Evolutionary conservation across 2,797 vertebrate species (phyloP).

Genomic region (Sylvia borin): DNA sequence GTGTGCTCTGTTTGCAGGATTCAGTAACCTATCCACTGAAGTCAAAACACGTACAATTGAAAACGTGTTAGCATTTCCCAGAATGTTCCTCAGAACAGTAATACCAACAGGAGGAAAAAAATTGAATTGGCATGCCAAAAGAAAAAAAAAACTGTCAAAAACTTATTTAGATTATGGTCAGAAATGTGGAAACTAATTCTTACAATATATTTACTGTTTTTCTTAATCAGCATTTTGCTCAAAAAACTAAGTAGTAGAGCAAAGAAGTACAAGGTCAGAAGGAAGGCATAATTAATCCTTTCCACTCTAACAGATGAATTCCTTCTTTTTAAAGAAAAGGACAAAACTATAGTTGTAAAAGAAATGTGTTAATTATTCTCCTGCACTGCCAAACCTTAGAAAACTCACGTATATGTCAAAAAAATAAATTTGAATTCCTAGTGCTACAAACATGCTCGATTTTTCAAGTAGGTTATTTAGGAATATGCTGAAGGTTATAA

Average conservation of each 20-base stretch:
- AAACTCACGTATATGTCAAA: not conserved
- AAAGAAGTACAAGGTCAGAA: not conserved
- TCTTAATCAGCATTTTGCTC: not conserved
- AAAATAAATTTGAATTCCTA: not conserved
- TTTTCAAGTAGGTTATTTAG: not conserved
- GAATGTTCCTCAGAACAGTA: not conserved
- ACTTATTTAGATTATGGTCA: not conserved
- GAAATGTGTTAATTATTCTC: not conserved
- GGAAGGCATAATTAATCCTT: not conserved
- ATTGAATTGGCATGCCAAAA: not conserved
- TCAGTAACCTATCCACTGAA: slow-evolving; percentile 91
- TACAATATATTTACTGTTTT: not conserved
- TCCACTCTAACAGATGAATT: rapidly evolving
- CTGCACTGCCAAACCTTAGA: not conserved
- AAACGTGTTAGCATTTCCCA: not conserved
- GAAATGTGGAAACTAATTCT: not conserved
- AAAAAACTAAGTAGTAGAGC: not conserved
- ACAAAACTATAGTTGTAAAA: not conserved
- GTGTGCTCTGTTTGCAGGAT: slow-evolving; percentile 85
- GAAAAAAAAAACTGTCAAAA: not conserved
- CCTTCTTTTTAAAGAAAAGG: not conserved
- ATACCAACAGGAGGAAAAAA: not conserved
- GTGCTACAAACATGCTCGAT: rapidly evolving
- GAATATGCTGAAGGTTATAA: not conserved
- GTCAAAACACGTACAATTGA: slow-evolving; percentile 30